Conservation (phyloP, 37 sponge, comb jelly and placozoan genomes). For the Bolinopsis microptera region DNA sequence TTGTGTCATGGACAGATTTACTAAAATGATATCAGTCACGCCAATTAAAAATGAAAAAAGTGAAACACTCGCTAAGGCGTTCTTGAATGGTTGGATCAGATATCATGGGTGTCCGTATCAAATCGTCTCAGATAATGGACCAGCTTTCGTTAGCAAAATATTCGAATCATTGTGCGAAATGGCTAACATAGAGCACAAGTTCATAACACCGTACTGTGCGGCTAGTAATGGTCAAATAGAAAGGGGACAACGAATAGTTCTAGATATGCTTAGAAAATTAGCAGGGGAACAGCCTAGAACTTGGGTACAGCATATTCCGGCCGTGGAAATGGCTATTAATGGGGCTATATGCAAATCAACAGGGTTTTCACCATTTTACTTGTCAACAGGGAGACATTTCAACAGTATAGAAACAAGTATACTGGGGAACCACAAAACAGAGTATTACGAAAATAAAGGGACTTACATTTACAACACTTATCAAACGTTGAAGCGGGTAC, state of each 20-base stretch:
- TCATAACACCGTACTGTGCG: neutral
- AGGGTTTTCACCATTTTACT: neutral
- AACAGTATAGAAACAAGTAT: neutral
- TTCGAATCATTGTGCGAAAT: neutral
- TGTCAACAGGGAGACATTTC: neutral
- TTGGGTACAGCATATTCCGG: neutral
- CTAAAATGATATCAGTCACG: neutral
- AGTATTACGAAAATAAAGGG: neutral
- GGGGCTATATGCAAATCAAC: neutral
- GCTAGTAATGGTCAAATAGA: neutral
- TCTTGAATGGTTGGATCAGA: neutral
- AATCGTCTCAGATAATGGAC: neutral
- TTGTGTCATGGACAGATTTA: conserved; percentile 31
- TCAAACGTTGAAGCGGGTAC: neutral
- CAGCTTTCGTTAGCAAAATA: neutral
- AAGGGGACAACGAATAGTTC: neutral
- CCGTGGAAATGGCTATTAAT: neutral
- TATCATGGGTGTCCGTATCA: neutral
- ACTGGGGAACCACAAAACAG: neutral
- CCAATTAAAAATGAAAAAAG: neutral
- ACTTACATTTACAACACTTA: too few relatives aligned
- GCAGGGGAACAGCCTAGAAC: neutral
- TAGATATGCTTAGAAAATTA: neutral
- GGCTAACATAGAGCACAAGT: neutral
- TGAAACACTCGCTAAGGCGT: neutral